Conservation (phyloP, 1,140 invertebrate species). For the Aphis gossypii region DNA sequence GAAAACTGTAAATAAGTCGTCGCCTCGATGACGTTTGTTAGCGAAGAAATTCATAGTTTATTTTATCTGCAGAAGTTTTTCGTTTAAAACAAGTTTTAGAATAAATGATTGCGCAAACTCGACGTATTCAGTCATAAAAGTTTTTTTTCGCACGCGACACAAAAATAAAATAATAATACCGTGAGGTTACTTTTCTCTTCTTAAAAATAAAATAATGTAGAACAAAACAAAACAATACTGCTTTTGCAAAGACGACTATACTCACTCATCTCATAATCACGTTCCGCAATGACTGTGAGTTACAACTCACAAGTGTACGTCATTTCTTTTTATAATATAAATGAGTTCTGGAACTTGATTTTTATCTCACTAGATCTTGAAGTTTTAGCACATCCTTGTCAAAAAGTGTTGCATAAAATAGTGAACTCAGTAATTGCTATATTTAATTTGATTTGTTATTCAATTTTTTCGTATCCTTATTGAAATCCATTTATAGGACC, state of each 20-base stretch:
- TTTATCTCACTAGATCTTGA: background rate
- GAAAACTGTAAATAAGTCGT: conserved; percentile 20
- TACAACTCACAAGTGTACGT: background rate
- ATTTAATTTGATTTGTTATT: background rate
- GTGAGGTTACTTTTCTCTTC: background rate
- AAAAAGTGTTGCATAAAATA: background rate
- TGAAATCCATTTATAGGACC: background rate
- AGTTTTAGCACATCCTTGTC: background rate
- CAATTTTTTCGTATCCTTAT: background rate
- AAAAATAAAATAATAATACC: background rate
- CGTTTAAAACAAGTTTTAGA: conserved; percentile 38
- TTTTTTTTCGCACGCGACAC: background rate
- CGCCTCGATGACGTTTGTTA: background rate
- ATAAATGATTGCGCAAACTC: conserved; percentile 39
- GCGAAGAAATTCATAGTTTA: conserved; percentile 28
- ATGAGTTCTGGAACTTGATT: background rate
- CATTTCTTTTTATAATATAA: background rate
- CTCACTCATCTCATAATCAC: background rate
- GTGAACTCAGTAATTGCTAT: background rate
- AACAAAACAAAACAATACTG: background rate
- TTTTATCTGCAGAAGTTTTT: conserved; percentile 15
- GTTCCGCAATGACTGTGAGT: background rate
- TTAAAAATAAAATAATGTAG: conserved; percentile 3
- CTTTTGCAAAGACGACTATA: background rate
- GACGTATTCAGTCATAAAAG: conserved; percentile 40